These are phyloP conservation scores for Lasioglossum malachurum DNA, from an alignment of 2,888 invertebrate species.

Conservation along the genomic window DNA sequence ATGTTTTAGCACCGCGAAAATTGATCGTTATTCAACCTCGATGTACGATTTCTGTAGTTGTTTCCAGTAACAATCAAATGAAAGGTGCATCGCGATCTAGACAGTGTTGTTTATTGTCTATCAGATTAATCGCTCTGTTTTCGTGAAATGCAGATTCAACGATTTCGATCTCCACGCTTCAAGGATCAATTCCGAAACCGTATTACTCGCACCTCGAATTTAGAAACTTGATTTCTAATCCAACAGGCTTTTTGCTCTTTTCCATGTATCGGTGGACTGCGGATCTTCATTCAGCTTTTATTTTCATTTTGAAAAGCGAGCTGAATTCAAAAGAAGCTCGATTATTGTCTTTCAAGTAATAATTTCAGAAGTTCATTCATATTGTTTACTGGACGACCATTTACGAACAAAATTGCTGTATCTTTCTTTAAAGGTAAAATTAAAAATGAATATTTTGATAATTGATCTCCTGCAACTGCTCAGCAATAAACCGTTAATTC, in stretches of 20 bases:
- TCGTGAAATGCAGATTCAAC: neutral
- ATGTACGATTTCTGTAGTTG: no score
- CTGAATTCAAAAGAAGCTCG: no score
- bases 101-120: neutral
- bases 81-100: neutral
- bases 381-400: no score
- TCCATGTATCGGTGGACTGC: neutral
- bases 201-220: constrained; percentile 1
- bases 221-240: constrained; percentile 33
- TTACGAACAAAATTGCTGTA: no score
- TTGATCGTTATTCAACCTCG: no score
- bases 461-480: neutral
- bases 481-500: neutral
- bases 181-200: constrained; percentile 21
- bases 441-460: no score
- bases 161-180: constrained; percentile 5
- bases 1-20: no score
- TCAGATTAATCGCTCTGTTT: neutral
- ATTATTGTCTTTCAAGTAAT: no score
- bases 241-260: neutral
- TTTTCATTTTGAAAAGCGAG: no score
- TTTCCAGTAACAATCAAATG: neutral
- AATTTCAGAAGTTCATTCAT: no score
- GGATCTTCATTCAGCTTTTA: neutral
- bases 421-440: no score